phyloP scores from a whole-genome alignment of 2,113 vertebrate genomes.

The Neodon shergylaensis region DNA sequence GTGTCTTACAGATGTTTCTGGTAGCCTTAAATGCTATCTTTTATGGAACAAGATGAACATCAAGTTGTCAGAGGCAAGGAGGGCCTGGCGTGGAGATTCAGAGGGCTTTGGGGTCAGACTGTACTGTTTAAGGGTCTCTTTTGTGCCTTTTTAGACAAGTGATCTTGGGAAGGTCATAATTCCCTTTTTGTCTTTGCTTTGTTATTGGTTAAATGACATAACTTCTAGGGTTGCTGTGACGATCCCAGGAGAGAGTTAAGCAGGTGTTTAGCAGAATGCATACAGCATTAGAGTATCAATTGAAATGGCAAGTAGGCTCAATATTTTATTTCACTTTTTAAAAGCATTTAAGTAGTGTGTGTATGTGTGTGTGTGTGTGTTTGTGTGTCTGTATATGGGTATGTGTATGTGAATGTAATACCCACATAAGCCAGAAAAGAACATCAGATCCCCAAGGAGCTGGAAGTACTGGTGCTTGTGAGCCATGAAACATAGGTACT shows the following conservation, averaged over 20 bases:
- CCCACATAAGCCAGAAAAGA: background rate
- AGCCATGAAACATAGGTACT: background rate
- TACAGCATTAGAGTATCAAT: background rate
- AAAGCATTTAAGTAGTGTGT: background rate
- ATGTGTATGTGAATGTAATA: background rate
- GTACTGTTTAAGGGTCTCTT: background rate
- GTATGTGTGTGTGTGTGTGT: too few species aligned
- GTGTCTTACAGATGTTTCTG: background rate
- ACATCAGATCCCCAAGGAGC: background rate
- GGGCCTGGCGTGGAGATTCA: background rate
- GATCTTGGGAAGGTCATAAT: background rate
- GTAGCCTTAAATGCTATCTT: background rate
- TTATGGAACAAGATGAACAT: background rate
- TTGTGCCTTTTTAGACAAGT: background rate
- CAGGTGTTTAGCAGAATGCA: background rate
- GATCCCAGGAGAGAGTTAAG: conserved; percentile 15
- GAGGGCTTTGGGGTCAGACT: background rate
- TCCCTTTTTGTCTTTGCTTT: conserved; percentile 8
- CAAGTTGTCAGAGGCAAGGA: background rate
- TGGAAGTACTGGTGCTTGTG: background rate
- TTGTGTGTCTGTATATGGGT: background rate
- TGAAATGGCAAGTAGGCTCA: background rate
- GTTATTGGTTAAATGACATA: background rate
- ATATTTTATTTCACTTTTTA: background rate
- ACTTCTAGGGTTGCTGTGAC: conserved; percentile 16